Conservation (phyloP, 2,888 invertebrate genomes). For the Junonia oenone region DNA sequence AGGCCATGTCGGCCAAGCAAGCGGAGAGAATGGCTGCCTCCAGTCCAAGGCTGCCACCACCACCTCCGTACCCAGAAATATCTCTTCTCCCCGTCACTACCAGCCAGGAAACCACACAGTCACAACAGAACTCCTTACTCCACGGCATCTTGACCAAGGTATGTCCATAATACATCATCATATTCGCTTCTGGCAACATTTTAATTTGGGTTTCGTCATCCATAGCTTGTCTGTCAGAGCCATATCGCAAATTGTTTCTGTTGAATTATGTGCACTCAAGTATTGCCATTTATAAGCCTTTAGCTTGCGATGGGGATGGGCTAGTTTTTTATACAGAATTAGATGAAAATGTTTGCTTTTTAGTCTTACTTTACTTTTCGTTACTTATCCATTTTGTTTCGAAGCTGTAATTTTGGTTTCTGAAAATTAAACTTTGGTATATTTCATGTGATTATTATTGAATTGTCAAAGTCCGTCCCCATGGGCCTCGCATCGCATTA, state of each 20-base stretch:
- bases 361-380: too few species aligned
- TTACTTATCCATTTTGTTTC: neutral
- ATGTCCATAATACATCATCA: slow-evolving; percentile 7
- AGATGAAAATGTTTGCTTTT: neutral
- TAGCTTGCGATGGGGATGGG: slow-evolving; percentile 13
- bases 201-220: slow-evolving; percentile 7
- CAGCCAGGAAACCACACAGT: slow-evolving; percentile 46
- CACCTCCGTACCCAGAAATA: slow-evolving; percentile 88
- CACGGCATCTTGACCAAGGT: slow-evolving; percentile 89
- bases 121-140: slow-evolving; percentile 82
- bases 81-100: slow-evolving; percentile 85
- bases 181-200: slow-evolving; percentile 9
- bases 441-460: neutral
- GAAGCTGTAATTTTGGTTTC: neutral
- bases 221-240: slow-evolving; percentile 8
- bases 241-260: slow-evolving; percentile 7
- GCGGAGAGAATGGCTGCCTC: slow-evolving; percentile 56
- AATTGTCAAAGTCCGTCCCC: slow-evolving; percentile 44
- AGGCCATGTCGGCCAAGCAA: slow-evolving; percentile 44
- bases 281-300: slow-evolving; percentile 10
- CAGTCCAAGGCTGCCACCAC: slow-evolving; percentile 75
- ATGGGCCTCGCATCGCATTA: slow-evolving; percentile 33
- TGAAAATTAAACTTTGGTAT: neutral
- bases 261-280: slow-evolving; percentile 4
- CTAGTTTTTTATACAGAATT: neutral